These are phyloP conservation scores for Hemicrepidius hirtus DNA, from an alignment of 2,888 invertebrate genomes.

Conservation along the genomic window DNA sequence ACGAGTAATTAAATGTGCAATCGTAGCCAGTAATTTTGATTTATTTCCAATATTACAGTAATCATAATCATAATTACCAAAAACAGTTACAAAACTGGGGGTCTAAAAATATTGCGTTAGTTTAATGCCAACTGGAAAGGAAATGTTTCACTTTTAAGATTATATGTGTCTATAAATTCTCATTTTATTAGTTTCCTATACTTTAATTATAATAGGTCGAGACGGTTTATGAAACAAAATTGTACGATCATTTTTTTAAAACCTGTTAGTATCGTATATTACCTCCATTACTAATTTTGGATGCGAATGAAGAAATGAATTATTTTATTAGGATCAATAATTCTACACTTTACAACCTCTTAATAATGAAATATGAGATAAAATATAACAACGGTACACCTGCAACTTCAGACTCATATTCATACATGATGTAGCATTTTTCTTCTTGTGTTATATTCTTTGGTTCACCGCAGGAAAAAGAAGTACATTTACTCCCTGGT, in stretches of 20 bases:
- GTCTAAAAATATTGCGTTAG: no score
- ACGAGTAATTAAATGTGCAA: no score
- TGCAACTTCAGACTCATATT: slow-evolving; percentile 48
- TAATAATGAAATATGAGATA: slow-evolving; percentile 44
- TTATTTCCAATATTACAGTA: no score
- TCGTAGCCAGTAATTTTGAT: no score
- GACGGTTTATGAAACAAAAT: not conserved
- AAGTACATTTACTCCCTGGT: slow-evolving; percentile 60
- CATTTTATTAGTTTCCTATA: not conserved
- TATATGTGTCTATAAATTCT: no score
- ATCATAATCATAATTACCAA: no score
- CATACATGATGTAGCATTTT: slow-evolving; percentile 48
- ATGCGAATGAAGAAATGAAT: slow-evolving; percentile 27
- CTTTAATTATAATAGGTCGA: not conserved
- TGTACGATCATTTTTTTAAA: slow-evolving; percentile 5
- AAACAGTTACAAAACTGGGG: no score
- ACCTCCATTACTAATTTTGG: not conserved
- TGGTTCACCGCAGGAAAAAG: slow-evolving; percentile 43
- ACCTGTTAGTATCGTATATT: not conserved
- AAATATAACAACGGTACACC: slow-evolving; percentile 46
- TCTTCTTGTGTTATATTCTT: slow-evolving; percentile 35
- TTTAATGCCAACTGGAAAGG: no score
- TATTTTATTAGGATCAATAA: slow-evolving; percentile 44
- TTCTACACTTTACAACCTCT: slow-evolving; percentile 36
- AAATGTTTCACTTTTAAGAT: no score